Evolutionary conservation across 30 jellyfish, hydroid and myxozoan genomes (phyloP).

Genomic region (Pelagia noctiluca): DNA sequence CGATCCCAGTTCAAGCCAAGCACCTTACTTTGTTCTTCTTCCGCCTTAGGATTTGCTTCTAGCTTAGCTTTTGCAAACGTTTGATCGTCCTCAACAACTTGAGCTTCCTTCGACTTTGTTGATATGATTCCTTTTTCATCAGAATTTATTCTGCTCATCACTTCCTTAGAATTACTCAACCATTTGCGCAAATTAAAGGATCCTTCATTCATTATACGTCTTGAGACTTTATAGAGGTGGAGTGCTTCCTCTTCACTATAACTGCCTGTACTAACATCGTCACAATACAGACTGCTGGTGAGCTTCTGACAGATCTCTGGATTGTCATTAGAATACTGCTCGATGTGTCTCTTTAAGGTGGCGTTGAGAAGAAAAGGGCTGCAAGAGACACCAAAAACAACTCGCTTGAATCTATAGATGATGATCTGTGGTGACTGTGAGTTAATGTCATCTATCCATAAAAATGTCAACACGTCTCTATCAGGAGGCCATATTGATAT

Average conservation of each 20-base stretch:
- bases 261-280: conserved; percentile 6
- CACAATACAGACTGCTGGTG: neutral
- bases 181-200: conserved; percentile 8
- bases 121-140: neutral
- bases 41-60: neutral
- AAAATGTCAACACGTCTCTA: neutral
- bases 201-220: conserved; percentile 7
- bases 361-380: conserved; percentile 23
- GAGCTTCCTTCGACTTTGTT: too few species aligned
- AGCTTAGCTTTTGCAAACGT: neutral
- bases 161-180: neutral
- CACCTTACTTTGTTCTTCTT: conserved; percentile 7
- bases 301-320: conserved; percentile 1
- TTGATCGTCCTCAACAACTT: neutral
- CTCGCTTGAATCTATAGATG: neutral
- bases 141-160: neutral
- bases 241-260: neutral
- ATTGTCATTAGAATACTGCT: neutral
- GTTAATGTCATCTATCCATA: too few species aligned
- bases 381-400: too few species aligned
- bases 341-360: conserved; percentile 6
- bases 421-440: neutral
- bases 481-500: neutral
- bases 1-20: conserved; percentile 44
- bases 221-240: neutral